These are phyloP conservation scores for Aspidapion aeneum DNA, from an alignment of 2,888 invertebrate genomes.

Conservation along the genomic window DNA sequence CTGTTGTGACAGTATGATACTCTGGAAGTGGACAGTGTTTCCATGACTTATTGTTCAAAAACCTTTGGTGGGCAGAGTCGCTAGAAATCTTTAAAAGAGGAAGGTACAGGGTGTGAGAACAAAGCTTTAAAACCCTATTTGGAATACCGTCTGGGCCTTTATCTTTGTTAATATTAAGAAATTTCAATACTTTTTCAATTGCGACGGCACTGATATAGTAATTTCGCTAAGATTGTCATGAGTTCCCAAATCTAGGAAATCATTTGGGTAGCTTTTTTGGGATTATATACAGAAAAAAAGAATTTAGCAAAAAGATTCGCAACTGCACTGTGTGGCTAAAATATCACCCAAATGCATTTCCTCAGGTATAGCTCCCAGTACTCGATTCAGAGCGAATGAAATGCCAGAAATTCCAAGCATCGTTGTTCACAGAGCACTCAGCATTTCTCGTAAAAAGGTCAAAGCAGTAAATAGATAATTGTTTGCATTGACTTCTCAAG, in stretches of 20 bases:
- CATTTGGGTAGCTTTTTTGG: neutral
- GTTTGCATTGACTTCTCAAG: neutral
- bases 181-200: neutral
- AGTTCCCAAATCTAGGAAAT: neutral
- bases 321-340: neutral
- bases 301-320: neutral
- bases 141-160: neutral
- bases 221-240: neutral
- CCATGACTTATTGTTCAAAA: neutral
- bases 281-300: neutral
- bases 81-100: neutral
- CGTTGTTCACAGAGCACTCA: neutral
- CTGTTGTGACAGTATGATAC: neutral
- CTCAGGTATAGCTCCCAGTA: neutral
- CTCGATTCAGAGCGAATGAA: neutral
- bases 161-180: neutral
- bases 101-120: neutral
- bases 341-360: neutral
- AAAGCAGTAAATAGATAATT: neutral
- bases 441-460: neutral
- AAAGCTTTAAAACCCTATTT: neutral
- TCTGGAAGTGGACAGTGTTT: neutral
- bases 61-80: neutral
- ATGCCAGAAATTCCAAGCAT: neutral
- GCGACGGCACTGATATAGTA: neutral